A percentile compares a stretch with the other conserved stretches of the same genome.
These are phyloP conservation scores for Melinaea marsaeus DNA, from an alignment of 2,888 invertebrate species.

Conservation along the genomic window DNA sequence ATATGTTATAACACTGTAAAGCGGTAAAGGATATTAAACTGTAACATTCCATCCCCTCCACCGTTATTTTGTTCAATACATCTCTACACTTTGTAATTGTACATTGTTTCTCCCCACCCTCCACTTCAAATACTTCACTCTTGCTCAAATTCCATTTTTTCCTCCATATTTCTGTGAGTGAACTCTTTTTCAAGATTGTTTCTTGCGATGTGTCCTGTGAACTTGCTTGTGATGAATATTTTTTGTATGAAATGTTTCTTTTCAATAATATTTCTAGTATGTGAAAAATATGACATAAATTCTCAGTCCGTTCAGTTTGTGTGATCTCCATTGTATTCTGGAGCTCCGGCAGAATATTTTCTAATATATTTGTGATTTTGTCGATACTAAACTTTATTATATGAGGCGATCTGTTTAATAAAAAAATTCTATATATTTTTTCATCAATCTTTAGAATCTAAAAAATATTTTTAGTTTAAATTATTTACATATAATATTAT, in stretches of 20 bases:
- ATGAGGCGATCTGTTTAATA: constrained; percentile 56
- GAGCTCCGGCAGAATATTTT: constrained; percentile 39
- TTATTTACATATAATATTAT: too few relatives aligned
- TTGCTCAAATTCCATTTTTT: constrained; percentile 58
- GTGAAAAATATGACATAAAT: constrained; percentile 54
- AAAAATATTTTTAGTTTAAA: constrained; percentile 28
- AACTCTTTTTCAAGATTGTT: constrained; percentile 45
- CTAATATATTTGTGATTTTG: constrained; percentile 49
- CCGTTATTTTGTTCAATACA: constrained; percentile 57
- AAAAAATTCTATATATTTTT: constrained; percentile 45
- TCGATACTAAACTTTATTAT: constrained; percentile 56
- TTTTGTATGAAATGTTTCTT: constrained; percentile 39
- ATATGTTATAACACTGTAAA: constrained; percentile 61
- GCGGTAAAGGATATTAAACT: constrained; percentile 60
- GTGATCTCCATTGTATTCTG: constrained; percentile 44
- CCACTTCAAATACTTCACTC: constrained; percentile 26
- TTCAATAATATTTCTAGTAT: constrained; percentile 52
- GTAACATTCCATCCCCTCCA: constrained; percentile 55
- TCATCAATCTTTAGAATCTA: constrained; percentile 61
- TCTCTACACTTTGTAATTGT: constrained; percentile 46
- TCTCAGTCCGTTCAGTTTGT: constrained; percentile 47
- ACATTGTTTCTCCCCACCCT: constrained; percentile 43
- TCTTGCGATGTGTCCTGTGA: constrained; percentile 40
- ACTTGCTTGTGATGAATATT: constrained; percentile 33
- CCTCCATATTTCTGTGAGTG: constrained; percentile 59